These are phyloP conservation scores for Eupithecia insigniata DNA, from an alignment of 2,888 invertebrate species.

Conservation along the genomic window DNA sequence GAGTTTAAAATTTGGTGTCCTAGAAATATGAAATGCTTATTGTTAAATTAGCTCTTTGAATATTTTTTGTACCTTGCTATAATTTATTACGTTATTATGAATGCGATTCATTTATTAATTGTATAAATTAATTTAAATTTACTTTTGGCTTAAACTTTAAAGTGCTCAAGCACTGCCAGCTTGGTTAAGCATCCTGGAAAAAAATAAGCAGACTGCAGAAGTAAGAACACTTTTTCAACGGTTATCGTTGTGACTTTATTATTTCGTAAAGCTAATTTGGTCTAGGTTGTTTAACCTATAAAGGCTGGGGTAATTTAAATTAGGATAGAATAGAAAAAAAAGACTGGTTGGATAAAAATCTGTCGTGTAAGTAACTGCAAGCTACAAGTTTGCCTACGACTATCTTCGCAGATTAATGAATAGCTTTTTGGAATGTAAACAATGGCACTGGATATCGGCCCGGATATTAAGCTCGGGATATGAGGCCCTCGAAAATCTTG, in stretches of 20 bases:
- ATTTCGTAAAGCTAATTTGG: background rate
- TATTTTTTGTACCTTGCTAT: constrained; percentile 10
- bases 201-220: background rate
- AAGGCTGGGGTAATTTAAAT: constrained; percentile 8
- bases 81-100: constrained; percentile 19
- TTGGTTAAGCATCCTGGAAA: background rate
- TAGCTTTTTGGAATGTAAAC: constrained; percentile 16
- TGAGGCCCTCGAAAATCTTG: background rate
- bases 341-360: constrained; percentile 38
- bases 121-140: constrained; percentile 15
- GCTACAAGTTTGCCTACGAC: constrained; percentile 1
- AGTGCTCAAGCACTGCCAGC: constrained; percentile 8
- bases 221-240: background rate
- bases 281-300: background rate
- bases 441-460: background rate
- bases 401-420: too few relatives aligned
- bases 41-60: constrained; percentile 8
- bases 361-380: constrained; percentile 20
- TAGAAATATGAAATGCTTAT: constrained; percentile 15
- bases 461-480: background rate
- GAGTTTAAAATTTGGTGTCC: constrained; percentile 6
- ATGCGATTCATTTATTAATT: constrained; percentile 28
- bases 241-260: background rate
- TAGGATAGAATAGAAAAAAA: constrained; percentile 33
- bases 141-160: constrained; percentile 21